Evolutionary conservation across 2,113 vertebrate species (phyloP).

Genomic region (Albula glossodonta): DNA sequence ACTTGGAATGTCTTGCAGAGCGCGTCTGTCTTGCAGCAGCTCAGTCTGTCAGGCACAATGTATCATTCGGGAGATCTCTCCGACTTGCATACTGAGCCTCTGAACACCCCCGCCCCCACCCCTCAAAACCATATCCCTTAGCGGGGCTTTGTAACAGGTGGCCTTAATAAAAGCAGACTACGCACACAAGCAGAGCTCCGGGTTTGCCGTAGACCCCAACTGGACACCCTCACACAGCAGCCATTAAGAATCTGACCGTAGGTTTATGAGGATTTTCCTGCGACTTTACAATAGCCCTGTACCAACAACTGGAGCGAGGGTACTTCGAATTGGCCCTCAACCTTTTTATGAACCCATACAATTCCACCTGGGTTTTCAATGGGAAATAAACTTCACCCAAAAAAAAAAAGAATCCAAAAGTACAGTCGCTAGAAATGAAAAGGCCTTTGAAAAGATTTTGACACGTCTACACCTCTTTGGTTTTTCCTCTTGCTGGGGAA

Average conservation of each 20-base stretch:
- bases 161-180: not conserved
- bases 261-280: not conserved
- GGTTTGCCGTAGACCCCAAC: not conserved
- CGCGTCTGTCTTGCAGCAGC: too few species aligned
- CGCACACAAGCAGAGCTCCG: not conserved
- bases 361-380: not conserved
- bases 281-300: not conserved
- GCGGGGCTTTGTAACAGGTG: not conserved
- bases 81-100: too few species aligned
- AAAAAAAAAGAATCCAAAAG: not conserved
- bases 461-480: not conserved
- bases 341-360: not conserved
- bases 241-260: not conserved
- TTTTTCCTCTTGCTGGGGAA: slow-evolving; percentile 38
- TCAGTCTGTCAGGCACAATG: too few species aligned
- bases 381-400: too few species aligned
- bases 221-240: not conserved
- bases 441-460: not conserved
- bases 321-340: not conserved
- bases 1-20: too few species aligned
- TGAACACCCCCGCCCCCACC: too few species aligned
- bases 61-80: too few species aligned
- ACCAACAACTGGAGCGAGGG: not conserved
- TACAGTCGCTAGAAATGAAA: not conserved
- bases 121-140: not conserved